Percentiles rank a stretch among this genome's conserved stretches.
Evolutionary conservation across 2,797 vertebrate genomes (phyloP).

Genomic region (Liasis olivaceus): DNA sequence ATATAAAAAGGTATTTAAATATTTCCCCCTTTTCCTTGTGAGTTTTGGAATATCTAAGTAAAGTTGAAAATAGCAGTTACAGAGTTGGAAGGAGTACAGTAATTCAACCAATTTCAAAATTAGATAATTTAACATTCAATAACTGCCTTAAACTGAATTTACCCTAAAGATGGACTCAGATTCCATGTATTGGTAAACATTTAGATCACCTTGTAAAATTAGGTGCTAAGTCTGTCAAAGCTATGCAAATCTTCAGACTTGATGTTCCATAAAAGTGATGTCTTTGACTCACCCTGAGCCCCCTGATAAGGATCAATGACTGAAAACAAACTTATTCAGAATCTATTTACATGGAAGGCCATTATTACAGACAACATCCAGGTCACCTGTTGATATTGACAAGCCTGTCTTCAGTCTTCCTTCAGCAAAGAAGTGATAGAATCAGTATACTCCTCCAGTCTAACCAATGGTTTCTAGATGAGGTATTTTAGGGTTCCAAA

Average conservation of each 20-base stretch:
- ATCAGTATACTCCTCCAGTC: neutral
- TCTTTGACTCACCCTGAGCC: neutral
- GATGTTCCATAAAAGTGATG: neutral
- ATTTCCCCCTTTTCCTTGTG: too few species aligned
- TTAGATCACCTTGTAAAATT: neutral
- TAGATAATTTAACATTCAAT: neutral
- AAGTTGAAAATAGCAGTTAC: neutral
- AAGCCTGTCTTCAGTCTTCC: neutral
- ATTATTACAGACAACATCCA: neutral
- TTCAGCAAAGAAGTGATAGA: neutral
- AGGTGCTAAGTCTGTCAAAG: neutral
- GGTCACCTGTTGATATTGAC: neutral
- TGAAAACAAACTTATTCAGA: neutral
- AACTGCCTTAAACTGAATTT: neutral
- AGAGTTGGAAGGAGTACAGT: neutral
- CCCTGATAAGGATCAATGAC: neutral
- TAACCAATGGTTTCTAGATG: neutral
- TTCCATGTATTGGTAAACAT: neutral
- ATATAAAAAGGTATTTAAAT: too few species aligned
- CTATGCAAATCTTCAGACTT: neutral
- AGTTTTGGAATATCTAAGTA: too few species aligned
- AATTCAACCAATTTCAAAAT: neutral
- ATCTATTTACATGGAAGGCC: neutral
- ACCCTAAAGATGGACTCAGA: neutral
- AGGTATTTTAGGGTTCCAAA: too few species aligned